Evolutionary conservation across 1,140 invertebrate species (phyloP).

Genomic region (Monochamus saltuarius): DNA sequence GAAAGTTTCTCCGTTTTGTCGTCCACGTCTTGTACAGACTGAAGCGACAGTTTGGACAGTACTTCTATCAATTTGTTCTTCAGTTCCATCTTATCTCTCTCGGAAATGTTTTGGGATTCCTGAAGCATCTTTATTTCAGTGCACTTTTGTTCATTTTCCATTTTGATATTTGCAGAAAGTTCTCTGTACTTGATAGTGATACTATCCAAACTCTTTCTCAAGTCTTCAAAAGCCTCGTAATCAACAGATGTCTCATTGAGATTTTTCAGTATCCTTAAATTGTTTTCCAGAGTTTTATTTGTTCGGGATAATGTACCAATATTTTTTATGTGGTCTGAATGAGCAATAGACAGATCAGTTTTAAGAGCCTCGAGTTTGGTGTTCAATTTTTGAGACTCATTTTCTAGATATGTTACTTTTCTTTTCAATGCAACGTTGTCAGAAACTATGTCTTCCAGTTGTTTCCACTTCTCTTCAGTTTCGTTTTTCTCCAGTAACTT

Average conservation of each 20-base stretch:
- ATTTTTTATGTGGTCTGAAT: conserved; percentile 41
- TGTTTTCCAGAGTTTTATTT: conserved; percentile 43
- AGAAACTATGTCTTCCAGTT: conserved; percentile 14
- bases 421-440: conserved; percentile 16
- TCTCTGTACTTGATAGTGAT: conserved; percentile 48
- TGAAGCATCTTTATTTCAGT: conserved; percentile 36
- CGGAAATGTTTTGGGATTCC: conserved; percentile 37
- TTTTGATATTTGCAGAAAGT: conserved; percentile 41
- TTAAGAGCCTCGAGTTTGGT: conserved; percentile 44
- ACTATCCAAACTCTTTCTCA: conserved; percentile 50
- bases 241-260: conserved; percentile 47
- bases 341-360: conserved; percentile 44
- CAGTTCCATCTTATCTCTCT: conserved; percentile 45
- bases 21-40: conserved; percentile 15
- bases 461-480: conserved; percentile 16
- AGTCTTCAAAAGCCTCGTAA: conserved; percentile 37
- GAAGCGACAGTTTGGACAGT: conserved; percentile 21
- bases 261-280: conserved; percentile 43
- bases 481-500: conserved; percentile 18
- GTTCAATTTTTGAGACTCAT: conserved; percentile 36
- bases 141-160: conserved; percentile 26
- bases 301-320: conserved; percentile 46
- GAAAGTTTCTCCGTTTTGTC: conserved; percentile 27
- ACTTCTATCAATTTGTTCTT: conserved; percentile 30
- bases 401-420: conserved; percentile 26